Evolutionary conservation across 1,140 invertebrate species (phyloP).

Genomic region (Solenopsis invicta): DNA sequence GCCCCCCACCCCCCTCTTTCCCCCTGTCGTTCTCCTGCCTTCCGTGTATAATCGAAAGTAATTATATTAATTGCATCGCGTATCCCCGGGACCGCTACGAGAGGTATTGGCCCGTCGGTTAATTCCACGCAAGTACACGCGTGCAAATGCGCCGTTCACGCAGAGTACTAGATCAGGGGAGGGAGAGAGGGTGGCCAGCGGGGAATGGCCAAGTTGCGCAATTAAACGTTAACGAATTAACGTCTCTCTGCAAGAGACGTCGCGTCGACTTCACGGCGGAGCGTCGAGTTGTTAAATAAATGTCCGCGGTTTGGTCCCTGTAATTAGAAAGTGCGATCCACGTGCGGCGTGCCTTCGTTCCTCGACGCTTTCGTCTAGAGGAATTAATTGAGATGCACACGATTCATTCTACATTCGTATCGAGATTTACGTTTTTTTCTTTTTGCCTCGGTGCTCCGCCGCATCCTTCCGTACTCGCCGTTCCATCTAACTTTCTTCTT

Average conservation of each 20-base stretch:
- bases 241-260: conserved; percentile 69
- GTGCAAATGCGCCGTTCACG: conserved; percentile 26
- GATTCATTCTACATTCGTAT: background rate
- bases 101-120: conserved; percentile 70
- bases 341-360: background rate
- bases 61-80: conserved; percentile 78
- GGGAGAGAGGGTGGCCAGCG: background rate
- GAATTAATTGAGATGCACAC: conserved; percentile 36
- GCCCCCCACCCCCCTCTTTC: conserved; percentile 30
- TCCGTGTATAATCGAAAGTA: conserved; percentile 73
- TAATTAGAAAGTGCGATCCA: conserved; percentile 63
- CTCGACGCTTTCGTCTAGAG: conserved; percentile 9
- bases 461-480: background rate
- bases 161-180: background rate
- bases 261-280: conserved; percentile 43
- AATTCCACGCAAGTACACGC: conserved; percentile 43
- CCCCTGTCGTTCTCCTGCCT: conserved; percentile 18
- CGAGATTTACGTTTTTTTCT: conserved; percentile 2
- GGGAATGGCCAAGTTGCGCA: conserved; percentile 68
- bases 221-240: conserved; percentile 78
- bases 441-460: background rate
- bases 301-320: background rate
- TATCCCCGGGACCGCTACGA: conserved; percentile 60
- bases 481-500: background rate
- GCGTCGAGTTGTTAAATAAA: conserved; percentile 69